Conservation (phyloP, 2,113 vertebrate species). For the Gopherus flavomarginatus region DNA sequence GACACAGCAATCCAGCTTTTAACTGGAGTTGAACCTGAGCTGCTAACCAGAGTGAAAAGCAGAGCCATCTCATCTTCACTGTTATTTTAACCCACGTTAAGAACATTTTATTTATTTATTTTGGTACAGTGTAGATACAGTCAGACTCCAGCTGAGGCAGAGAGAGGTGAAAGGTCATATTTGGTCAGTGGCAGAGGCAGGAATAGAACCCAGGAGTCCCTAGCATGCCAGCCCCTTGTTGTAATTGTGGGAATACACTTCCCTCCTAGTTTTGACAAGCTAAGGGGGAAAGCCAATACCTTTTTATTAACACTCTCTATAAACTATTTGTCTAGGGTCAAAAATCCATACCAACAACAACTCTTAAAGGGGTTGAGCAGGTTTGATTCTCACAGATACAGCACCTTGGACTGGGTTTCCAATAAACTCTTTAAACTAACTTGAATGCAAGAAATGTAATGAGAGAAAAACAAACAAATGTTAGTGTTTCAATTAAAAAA, state of each 20-base stretch:
- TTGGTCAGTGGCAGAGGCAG: background rate
- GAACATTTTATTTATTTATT: too few relatives aligned
- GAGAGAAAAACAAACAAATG: background rate
- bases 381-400: background rate
- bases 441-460: background rate
- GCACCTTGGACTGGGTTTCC: background rate
- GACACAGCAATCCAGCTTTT: too few relatives aligned
- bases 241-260: background rate
- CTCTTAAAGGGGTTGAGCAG: background rate
- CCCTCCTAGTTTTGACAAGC: background rate
- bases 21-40: too few relatives aligned
- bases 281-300: background rate
- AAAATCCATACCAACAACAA: background rate
- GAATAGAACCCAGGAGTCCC: background rate
- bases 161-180: background rate
- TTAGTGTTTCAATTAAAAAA: conserved; percentile 17
- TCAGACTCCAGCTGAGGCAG: background rate
- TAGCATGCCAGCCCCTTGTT: background rate
- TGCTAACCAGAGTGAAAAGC: too few relatives aligned
- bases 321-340: background rate
- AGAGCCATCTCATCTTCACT: too few relatives aligned
- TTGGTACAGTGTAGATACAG: background rate
- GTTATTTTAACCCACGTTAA: too few relatives aligned
- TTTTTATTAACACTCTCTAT: background rate
- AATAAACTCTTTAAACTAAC: conserved; percentile 8